Percentiles rank a stretch among this genome's conserved stretches.
Evolutionary conservation across 2,113 vertebrate genomes (phyloP).

Genomic region (Elephantulus edwardii): DNA sequence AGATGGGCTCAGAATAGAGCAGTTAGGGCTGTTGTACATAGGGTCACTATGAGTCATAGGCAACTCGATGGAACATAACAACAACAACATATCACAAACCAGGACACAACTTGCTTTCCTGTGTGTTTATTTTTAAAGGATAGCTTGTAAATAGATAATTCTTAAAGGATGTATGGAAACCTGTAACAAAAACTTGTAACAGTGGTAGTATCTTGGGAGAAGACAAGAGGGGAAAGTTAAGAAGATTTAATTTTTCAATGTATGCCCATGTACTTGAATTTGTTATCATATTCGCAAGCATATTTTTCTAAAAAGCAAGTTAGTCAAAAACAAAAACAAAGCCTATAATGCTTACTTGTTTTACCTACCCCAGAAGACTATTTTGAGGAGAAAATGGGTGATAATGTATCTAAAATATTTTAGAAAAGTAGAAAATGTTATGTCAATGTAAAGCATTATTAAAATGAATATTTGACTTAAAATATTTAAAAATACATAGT

Average conservation of each 20-base stretch:
- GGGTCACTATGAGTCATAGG: too few species aligned
- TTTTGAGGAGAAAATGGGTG: background rate
- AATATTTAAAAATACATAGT: background rate
- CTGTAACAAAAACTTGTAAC: background rate
- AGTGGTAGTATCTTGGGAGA: background rate
- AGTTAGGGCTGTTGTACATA: too few species aligned
- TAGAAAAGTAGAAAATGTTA: background rate
- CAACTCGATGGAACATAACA: too few species aligned
- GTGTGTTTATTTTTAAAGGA: background rate
- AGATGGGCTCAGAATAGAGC: too few species aligned
- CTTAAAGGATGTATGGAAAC: background rate
- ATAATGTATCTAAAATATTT: background rate
- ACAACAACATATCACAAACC: too few species aligned
- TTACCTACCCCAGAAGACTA: background rate
- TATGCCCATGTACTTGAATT: background rate
- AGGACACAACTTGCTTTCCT: background rate
- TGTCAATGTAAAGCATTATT: background rate
- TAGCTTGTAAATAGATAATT: background rate
- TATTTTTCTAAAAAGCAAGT: constrained; percentile 26
- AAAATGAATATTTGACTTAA: background rate
- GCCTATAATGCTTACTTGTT: background rate
- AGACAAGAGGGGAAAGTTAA: background rate
- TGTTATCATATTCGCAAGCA: background rate
- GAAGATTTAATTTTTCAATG: background rate
- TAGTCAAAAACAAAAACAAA: background rate